Evolutionary conservation across 2,113 vertebrate genomes (phyloP).

Genomic region (Dicentrarchus labrax): DNA sequence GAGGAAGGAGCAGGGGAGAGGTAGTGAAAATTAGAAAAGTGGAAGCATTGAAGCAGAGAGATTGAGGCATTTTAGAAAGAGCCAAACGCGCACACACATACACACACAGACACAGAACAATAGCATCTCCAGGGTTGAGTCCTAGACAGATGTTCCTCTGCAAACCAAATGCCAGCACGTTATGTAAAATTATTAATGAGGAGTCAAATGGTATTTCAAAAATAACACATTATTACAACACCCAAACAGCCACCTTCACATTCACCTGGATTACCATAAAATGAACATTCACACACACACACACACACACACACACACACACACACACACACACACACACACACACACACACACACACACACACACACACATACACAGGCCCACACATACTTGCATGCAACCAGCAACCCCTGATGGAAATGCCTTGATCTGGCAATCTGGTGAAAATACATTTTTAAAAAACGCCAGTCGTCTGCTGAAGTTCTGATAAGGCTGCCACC

Average conservation of each 20-base stretch:
- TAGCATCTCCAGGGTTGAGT: constrained; percentile 46
- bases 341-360: background rate
- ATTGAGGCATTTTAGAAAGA: constrained; percentile 50
- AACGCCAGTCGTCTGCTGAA: constrained; percentile 58
- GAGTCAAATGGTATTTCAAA: constrained; percentile 56
- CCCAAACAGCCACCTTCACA: constrained; percentile 4
- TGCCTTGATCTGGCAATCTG: constrained; percentile 73
- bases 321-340: background rate
- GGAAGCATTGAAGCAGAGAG: constrained; percentile 47
- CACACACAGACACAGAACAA: constrained; percentile 24
- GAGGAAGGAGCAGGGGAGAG: constrained; percentile 41
- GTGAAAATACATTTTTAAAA: constrained; percentile 69
- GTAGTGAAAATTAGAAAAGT: constrained; percentile 61
- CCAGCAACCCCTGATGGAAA: constrained; percentile 68
- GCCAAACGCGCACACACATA: constrained; percentile 4
- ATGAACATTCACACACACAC: constrained; percentile 11
- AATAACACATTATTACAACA: constrained; percentile 32
- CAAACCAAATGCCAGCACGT: constrained; percentile 49
- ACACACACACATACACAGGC: background rate
- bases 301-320: background rate
- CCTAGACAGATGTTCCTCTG: constrained; percentile 56
- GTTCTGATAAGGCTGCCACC: constrained; percentile 66
- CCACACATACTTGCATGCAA: background rate
- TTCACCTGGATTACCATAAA: constrained; percentile 44
- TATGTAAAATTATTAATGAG: constrained; percentile 57